A percentile compares a stretch with the other conserved stretches of the same genome.
Conservation (phyloP, 2,797 vertebrate species). For the Micromesistius poutassou region DNA sequence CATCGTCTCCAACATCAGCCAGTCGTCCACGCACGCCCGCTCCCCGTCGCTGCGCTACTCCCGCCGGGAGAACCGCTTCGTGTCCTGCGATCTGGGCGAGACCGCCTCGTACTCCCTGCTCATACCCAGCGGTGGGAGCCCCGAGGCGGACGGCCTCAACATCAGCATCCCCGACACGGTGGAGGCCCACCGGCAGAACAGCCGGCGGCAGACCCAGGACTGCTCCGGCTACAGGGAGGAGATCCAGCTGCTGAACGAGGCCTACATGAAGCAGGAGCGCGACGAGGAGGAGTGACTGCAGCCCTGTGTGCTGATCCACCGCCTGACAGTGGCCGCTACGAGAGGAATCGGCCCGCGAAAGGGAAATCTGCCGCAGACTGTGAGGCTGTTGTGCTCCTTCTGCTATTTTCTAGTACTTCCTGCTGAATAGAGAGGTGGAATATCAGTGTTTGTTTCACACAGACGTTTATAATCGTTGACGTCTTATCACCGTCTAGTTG, state of each 20-base stretch:
- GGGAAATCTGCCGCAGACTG: not conserved
- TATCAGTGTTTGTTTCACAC: not conserved
- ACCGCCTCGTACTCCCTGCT: constrained; percentile 93
- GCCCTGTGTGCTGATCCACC: not conserved
- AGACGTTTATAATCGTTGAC: not conserved
- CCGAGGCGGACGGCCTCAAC: constrained; percentile 82
- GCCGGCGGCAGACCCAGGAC: constrained; percentile 81
- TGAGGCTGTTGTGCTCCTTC: not conserved
- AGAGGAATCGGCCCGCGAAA: too few relatives aligned
- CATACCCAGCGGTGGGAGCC: constrained; percentile 83
- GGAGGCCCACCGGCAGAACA: constrained; percentile 92
- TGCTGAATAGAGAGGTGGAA: not conserved
- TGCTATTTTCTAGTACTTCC: not conserved
- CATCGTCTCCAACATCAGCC: constrained; percentile 97
- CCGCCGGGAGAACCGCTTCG: constrained; percentile 91
- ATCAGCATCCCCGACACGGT: constrained; percentile 97
- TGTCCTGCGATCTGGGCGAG: constrained; percentile 93
- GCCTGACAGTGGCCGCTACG: not conserved
- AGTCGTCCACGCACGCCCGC: constrained; percentile 88
- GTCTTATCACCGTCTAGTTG: not conserved
- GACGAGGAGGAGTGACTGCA: constrained; percentile 57
- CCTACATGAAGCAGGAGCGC: constrained; percentile 80
- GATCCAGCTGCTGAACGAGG: constrained; percentile 92
- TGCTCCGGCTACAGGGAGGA: constrained; percentile 87
- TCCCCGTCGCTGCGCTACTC: constrained; percentile 95